Evolutionary conservation across 2,797 vertebrate genomes (phyloP), one percentile per base, ranked within the genome.

Genomic region (Lepidocolaptes lacrymiger): DNA sequence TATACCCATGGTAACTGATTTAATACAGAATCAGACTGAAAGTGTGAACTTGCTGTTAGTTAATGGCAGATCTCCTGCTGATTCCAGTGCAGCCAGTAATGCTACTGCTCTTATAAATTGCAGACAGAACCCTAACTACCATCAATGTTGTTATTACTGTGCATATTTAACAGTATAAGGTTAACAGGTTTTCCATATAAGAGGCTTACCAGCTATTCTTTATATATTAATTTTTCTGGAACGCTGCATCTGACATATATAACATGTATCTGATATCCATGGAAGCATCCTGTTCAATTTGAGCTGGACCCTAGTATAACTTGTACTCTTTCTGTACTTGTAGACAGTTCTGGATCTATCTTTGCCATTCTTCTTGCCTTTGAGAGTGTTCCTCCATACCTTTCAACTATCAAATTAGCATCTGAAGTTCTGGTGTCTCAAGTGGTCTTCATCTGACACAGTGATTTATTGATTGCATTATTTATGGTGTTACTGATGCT

Each of bases 1-100:
- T n/a, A 83, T 87, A 90, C 73, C 80, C 89, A 75, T 79, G 80
- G 74, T 89, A 94, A 94, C 74, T 82, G 71, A 76, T 74, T 87
- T 82, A 85, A 80, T 48, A 83, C 30, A 80, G 68, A 77, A 77
- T 54, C 61, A 85, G 72, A 58, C 51, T 83, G 36, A 64, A 88
- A 84, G 72, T 37, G 68, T 77, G 85, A 93, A 71, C 49, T 66
- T 87, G 32, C 30, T 73, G 66, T 64, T 78, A 84, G 72, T 79
- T 88, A 86, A 8, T 34, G 55, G 58, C 39, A 86, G 71, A 74
- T 62, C 23, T 81, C 67, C 78, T 66, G 51, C n/a, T 56, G 68
- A 58, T 85, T 74, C 37, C 59, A 85, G 37, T 61, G 48, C 48
- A 93, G 56, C 18, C 34, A 63, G 19, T 56, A 95, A 63, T 0